These are phyloP conservation scores for Drosophila leontia DNA, from an alignment of 1,140 invertebrate genomes.

Conservation along the genomic window DNA sequence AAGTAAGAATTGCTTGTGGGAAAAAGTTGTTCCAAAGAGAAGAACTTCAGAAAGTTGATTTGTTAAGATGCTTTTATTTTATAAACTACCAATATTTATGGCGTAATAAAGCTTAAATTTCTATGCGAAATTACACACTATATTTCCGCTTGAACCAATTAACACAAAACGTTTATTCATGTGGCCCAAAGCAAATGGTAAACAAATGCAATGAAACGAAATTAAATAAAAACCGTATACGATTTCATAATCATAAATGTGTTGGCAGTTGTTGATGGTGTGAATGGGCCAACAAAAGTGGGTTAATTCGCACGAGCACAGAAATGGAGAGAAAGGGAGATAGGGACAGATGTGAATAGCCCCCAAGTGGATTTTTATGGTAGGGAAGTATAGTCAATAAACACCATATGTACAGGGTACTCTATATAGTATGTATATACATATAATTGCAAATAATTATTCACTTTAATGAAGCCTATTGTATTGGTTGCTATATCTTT, in stretches of 20 bases:
- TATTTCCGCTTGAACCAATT: conserved; percentile 52
- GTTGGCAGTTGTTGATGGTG: conserved; percentile 36
- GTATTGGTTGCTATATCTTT: conserved; percentile 29
- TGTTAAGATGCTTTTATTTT: too few species aligned
- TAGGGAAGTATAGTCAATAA: conserved; percentile 6
- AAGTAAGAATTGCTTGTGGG: conserved; percentile 19
- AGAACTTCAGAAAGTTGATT: too few species aligned
- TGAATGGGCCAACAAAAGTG: conserved; percentile 58
- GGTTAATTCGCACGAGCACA: conserved; percentile 60
- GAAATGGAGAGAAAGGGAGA: conserved; percentile 6
- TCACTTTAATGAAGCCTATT: conserved; percentile 37
- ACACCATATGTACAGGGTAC: conserved; percentile 8
- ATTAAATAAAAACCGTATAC: conserved; percentile 63
- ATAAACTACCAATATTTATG: background rate
- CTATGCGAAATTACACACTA: conserved; percentile 12
- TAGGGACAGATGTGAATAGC: conserved; percentile 36
- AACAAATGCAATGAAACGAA: conserved; percentile 57
- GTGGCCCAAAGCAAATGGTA: conserved; percentile 19
- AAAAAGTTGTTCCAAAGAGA: background rate
- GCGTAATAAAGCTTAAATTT: background rate
- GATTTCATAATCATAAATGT: conserved; percentile 66
- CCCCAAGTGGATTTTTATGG: conserved; percentile 6
- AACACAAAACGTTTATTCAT: conserved; percentile 8
- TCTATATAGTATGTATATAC: background rate
- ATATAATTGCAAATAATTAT: conserved; percentile 37